Conservation (phyloP, 2,888 invertebrate species). For the Spodoptera littoralis region DNA sequence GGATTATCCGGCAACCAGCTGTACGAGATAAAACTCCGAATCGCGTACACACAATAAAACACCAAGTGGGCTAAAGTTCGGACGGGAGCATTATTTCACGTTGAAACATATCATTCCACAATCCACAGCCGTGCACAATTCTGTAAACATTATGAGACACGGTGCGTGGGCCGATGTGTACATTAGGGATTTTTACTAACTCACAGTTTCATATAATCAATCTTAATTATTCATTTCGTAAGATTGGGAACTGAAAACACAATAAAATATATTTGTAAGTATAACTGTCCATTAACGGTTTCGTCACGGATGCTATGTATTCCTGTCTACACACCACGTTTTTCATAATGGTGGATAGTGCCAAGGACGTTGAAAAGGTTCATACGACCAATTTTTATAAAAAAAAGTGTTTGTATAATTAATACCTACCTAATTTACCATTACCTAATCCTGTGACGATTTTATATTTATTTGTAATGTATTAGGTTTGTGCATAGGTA, state of each 20-base stretch:
- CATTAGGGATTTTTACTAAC: slow-evolving; percentile 75
- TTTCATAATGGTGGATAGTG: no score
- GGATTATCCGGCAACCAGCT: slow-evolving; percentile 85
- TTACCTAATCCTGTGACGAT: no score
- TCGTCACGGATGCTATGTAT: slow-evolving; percentile 19
- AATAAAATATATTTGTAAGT: slow-evolving; percentile 15
- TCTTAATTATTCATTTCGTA: slow-evolving; percentile 49
- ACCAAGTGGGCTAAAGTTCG: slow-evolving; percentile 76
- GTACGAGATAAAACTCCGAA: slow-evolving; percentile 80
- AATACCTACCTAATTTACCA: no score
- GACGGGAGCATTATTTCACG: slow-evolving; percentile 79
- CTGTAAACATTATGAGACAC: slow-evolving; percentile 82
- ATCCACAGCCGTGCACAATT: slow-evolving; percentile 77
- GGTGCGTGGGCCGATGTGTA: slow-evolving; percentile 75
- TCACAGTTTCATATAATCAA: slow-evolving; percentile 63
- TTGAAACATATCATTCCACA: slow-evolving; percentile 79
- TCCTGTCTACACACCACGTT: no score
- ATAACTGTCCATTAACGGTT: slow-evolving; percentile 34
- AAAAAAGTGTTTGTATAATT: no score
- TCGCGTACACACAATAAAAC: slow-evolving; percentile 81
- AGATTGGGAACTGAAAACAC: slow-evolving; percentile 35
- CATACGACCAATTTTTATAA: not conserved
- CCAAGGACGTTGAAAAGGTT: no score
- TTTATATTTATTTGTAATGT: no score
- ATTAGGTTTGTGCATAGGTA: no score